A percentile compares a stretch with the other conserved stretches of the same genome.
These are phyloP conservation scores for Parnassius glacialis DNA, from an alignment of 2,888 invertebrate species.

Conservation along the genomic window DNA sequence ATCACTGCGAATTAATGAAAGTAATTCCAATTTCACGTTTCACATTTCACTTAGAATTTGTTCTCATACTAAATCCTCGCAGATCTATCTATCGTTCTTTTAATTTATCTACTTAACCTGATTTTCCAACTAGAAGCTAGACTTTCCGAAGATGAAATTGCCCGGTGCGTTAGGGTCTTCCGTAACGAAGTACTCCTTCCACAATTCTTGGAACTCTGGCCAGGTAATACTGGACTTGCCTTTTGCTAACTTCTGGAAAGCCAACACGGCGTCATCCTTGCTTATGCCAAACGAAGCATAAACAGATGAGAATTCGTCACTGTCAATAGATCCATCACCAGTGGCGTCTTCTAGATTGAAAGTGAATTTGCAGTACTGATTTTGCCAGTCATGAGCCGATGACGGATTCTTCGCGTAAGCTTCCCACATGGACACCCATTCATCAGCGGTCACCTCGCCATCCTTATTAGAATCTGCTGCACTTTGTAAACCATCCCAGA, in stretches of 20 bases:
- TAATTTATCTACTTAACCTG: background rate
- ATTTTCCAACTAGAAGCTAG: constrained; percentile 79
- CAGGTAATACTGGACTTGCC: constrained; percentile 86
- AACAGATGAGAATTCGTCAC: constrained; percentile 90
- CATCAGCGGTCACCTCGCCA: constrained; percentile 91
- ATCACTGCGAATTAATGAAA: too few species aligned
- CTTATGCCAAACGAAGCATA: constrained; percentile 89
- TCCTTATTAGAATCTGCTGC: constrained; percentile 93
- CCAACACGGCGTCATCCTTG: constrained; percentile 86
- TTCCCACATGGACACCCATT: constrained; percentile 94
- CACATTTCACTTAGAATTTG: too few species aligned
- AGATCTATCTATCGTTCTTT: too few species aligned
- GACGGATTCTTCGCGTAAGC: constrained; percentile 87
- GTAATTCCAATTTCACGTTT: too few species aligned
- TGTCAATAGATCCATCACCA: constrained; percentile 88
- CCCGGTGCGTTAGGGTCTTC: constrained; percentile 89
- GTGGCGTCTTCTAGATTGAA: constrained; percentile 93
- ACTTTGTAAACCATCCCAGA: constrained; percentile 91
- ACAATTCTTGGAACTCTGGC: constrained; percentile 88
- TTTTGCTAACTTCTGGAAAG: constrained; percentile 90
- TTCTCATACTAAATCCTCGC: too few species aligned
- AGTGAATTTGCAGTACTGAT: constrained; percentile 91
- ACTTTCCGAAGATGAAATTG: constrained; percentile 93
- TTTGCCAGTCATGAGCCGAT: constrained; percentile 90
- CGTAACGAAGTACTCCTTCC: constrained; percentile 92